Percentiles rank a stretch among this genome's conserved stretches.
These are phyloP conservation scores for Nymphalis polychloros DNA, from an alignment of 2,888 invertebrate species.

Conservation along the genomic window DNA sequence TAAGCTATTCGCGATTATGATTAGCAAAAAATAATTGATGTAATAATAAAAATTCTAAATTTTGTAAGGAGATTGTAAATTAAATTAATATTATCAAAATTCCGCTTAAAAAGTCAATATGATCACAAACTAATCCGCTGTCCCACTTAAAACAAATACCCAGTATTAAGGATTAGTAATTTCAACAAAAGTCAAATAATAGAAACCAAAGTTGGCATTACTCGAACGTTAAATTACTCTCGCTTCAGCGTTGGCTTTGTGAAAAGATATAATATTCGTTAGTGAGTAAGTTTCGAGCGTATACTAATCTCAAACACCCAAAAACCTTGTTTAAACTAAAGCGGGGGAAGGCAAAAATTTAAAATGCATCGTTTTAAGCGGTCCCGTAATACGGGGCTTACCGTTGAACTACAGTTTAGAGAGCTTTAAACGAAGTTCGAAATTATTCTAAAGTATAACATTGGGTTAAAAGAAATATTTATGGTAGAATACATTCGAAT, in stretches of 20 bases:
- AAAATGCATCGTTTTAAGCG: conserved; percentile 18
- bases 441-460: not conserved
- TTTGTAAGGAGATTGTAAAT: too few species aligned
- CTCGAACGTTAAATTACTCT: not conserved
- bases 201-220: not conserved
- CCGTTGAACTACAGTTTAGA: not conserved
- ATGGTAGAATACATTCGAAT: too few species aligned
- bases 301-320: conserved; percentile 18
- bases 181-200: not conserved
- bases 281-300: conserved; percentile 7
- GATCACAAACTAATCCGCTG: too few species aligned
- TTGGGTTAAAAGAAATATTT: too few species aligned
- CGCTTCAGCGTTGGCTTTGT: not conserved
- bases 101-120: too few species aligned
- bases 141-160: too few species aligned
- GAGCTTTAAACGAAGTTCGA: not conserved
- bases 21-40: too few species aligned
- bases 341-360: conserved; percentile 20
- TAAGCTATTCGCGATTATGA: too few species aligned
- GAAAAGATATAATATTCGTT: conserved; percentile 14
- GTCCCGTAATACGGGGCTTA: not conserved
- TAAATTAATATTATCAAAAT: too few species aligned
- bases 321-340: conserved; percentile 19
- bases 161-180: too few species aligned
- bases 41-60: too few species aligned